A percentile compares a stretch with the other conserved stretches of the same genome.
These are phyloP conservation scores for Sitta europaea DNA, from an alignment of 2,113 vertebrate genomes.

Conservation along the genomic window DNA sequence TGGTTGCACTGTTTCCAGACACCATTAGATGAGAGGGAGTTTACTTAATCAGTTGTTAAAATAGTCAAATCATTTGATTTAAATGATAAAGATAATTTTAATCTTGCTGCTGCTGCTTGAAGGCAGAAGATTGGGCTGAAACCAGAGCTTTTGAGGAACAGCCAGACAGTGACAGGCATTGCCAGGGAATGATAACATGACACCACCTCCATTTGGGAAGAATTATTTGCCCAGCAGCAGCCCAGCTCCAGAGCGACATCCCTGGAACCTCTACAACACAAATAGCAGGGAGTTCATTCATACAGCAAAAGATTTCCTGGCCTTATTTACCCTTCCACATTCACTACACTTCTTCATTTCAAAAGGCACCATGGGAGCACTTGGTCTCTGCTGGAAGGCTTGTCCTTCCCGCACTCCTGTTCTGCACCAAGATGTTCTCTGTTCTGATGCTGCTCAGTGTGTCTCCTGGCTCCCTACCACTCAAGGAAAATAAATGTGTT, in stretches of 20 bases:
- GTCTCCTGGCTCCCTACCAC: not conserved
- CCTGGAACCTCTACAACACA: not conserved
- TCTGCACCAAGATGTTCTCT: not conserved
- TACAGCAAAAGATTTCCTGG: not conserved
- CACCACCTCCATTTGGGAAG: not conserved
- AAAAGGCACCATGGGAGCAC: not conserved
- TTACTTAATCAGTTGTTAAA: not conserved
- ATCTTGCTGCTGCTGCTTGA: not conserved
- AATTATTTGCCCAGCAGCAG: not conserved
- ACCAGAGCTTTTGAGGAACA: rapidly evolving
- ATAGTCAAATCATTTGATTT: not conserved
- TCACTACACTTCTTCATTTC: not conserved
- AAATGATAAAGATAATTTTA: not conserved
- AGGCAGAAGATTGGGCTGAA: not conserved
- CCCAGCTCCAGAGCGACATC: not conserved
- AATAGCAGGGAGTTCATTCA: not conserved
- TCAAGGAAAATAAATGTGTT: not conserved
- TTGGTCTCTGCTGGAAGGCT: rapidly evolving
- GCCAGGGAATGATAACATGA: not conserved
- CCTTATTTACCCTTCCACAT: not conserved
- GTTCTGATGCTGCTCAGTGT: not conserved
- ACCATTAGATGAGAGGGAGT: not conserved
- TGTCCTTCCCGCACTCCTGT: not conserved
- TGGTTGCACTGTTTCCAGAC: not conserved
- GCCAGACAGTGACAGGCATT: not conserved